Evolutionary conservation across 2,888 invertebrate species (phyloP), one percentile per base, ranked within the genome.

Genomic region (Drosophila anomalata): DNA sequence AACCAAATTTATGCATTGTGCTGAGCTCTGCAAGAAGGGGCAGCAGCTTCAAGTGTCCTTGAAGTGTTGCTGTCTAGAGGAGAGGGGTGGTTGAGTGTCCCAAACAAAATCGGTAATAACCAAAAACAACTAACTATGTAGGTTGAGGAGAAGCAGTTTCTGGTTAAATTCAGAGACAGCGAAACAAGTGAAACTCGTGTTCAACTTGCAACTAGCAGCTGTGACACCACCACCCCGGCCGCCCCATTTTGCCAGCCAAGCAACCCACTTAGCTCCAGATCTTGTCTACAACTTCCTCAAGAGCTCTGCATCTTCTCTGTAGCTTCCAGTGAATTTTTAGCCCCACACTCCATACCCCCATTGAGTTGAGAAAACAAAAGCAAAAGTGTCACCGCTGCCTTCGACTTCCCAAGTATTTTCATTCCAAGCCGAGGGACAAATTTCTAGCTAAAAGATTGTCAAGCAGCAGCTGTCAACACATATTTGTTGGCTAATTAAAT

Each of bases 381-480:
- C 85, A 82, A 82, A 85, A 82, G 82, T 87, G 85, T 76, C 70
- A 56, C 51, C 61, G 46, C 48, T 31, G 41, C 61, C 61, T 42
- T 48, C 61, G 61, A 61, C 59, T 58, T 46, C 65, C 14, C 63
- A 56, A 60, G 76, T 76, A 60, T 72, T 79, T 71, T 69, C 61
- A 57, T 58, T 61, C 26, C 55, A 52, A 67, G 71, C 76, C 57
- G 51, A 65, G 63, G 53, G 17, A 65, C 54, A 54, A 72, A 56
- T 73, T 72, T 72, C 73, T 53, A 52, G 77, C 76, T 82, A 77
- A 74, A 78, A 79, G 79, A 76, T 86, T 81, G 79, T 75, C 79
- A 79, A 9, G 36, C 39, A 46, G 52, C 82, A 72, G 63, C 73
- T 61, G 78, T 65, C 69, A 75, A 80, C 67, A 59, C 56, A 55